Base-by-base conservation (phyloP, 2,888 invertebrate genomes). In the Carabus problematicus region DNA sequence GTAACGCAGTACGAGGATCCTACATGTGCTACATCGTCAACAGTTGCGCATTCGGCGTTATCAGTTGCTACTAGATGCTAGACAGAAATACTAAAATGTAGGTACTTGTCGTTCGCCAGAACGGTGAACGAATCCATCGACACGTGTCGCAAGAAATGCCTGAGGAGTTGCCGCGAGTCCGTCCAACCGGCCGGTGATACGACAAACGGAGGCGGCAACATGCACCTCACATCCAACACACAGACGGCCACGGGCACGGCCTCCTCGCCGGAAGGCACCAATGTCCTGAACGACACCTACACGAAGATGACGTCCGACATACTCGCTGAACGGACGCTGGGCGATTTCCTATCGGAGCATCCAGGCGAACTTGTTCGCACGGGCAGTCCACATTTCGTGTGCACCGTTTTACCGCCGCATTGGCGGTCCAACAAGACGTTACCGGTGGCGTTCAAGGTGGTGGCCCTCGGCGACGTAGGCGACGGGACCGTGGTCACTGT, bases 341-440 rank as follows among this genome's bases (percentile, higher is more conserved):
- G 94, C 79, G 92, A 93, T 60, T 85, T 94, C 71, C 83, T 96
- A 71, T 91, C 94, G 64, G 95, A 96, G 78, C 95, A 96, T 83
- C 95, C 95, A 2, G 96, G 95, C 14, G 95, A 95, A 83, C 84
- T 98, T 74, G 91, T 97, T 71, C 88, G 95, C 79, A 98, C 98
- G 74, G 98, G 97, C n/a, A 90, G 93, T 79, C 97, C 97, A 1
- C 92, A 95, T 84, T 91, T 98, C 81, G 91, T 97, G 76, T 93
- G 93, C 80, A 95, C 97, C 72, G 92, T 94, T 41, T 83, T 98
- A 74, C 98, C 98, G 59, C 90, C 91, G 0, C 98, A 98, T 81
- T 98, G 98, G 98, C 86, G 98, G 72, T 97, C 91, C 41, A 98
- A 98, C 84, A 98, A 98, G 84, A 97, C 97, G 9, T 85, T 98